Evolutionary conservation across 2,888 invertebrate species (phyloP).

Genomic region (Rhamnusium bicolor): DNA sequence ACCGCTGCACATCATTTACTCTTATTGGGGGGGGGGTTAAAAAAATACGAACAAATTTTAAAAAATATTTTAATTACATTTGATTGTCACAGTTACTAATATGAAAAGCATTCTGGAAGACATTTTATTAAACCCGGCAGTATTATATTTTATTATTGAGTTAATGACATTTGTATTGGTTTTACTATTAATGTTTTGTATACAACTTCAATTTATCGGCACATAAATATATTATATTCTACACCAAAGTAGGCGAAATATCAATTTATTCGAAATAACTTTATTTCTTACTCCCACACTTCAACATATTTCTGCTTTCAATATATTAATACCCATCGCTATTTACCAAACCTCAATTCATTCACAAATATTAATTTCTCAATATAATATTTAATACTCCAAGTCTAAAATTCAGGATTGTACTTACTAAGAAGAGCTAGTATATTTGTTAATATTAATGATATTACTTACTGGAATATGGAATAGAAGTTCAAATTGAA

Average conservation of each 20-base stretch:
- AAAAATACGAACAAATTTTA: too few relatives aligned
- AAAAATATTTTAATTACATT: too few relatives aligned
- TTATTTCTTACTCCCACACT: background rate
- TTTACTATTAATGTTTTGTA: too few relatives aligned
- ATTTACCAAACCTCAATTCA: background rate
- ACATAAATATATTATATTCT: too few relatives aligned
- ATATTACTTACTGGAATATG: constrained; percentile 1
- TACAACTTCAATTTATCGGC: too few relatives aligned
- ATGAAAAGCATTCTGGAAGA: too few relatives aligned
- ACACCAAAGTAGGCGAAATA: background rate
- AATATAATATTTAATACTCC: constrained; percentile 36
- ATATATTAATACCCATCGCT: background rate
- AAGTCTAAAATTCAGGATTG: background rate
- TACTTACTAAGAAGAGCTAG: background rate
- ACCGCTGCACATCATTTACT: too few relatives aligned
- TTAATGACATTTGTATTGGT: too few relatives aligned
- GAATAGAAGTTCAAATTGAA: constrained; percentile 7
- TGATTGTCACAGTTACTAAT: too few relatives aligned
- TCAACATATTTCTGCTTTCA: background rate
- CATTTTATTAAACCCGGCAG: too few relatives aligned
- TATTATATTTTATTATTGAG: too few relatives aligned
- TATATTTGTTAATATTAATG: constrained; percentile 7
- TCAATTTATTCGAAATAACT: background rate
- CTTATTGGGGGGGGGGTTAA: too few relatives aligned
- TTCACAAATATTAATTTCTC: constrained; percentile 43